These are phyloP conservation scores for Melieria picta DNA, from an alignment of 2,888 invertebrate genomes.

Conservation along the genomic window DNA sequence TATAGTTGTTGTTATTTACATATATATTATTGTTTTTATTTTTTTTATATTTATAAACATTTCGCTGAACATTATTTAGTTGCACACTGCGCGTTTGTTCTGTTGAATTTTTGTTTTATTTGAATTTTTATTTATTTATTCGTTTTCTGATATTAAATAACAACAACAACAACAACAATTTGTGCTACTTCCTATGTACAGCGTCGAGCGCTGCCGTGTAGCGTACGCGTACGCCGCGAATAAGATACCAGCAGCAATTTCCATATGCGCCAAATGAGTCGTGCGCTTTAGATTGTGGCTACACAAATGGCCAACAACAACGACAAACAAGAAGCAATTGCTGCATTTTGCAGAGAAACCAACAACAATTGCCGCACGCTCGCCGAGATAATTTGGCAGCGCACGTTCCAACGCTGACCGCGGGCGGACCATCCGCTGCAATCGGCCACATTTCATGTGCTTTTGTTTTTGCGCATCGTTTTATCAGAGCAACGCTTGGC, in stretches of 20 bases:
- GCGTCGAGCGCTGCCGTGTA: neutral
- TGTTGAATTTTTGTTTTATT: no score
- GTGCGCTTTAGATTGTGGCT: neutral
- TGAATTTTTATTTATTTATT: no score
- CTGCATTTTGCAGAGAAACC: no score
- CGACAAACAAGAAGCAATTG: no score
- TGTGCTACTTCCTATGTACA: constrained; percentile 27
- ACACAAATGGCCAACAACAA: no score
- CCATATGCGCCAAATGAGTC: neutral
- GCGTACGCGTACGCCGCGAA: constrained; percentile 11
- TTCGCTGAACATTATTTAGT: neutral
- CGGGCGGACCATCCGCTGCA: no score
- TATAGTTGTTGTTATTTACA: neutral
- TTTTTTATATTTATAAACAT: neutral
- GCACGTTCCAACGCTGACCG: no score
- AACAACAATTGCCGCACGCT: no score
- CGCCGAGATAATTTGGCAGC: no score
- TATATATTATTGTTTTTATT: neutral
- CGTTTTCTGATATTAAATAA: constrained; percentile 11
- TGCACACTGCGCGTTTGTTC: no score
- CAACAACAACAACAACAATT: neutral
- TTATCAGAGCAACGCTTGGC: neutral
- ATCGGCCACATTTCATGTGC: neutral
- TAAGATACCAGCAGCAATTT: constrained; percentile 1
- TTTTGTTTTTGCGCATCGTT: neutral